A percentile compares a stretch with the other conserved stretches of the same genome.
phyloP scores from a whole-genome alignment of 2,888 invertebrate species.

The Cartodere bifasciata region DNA sequence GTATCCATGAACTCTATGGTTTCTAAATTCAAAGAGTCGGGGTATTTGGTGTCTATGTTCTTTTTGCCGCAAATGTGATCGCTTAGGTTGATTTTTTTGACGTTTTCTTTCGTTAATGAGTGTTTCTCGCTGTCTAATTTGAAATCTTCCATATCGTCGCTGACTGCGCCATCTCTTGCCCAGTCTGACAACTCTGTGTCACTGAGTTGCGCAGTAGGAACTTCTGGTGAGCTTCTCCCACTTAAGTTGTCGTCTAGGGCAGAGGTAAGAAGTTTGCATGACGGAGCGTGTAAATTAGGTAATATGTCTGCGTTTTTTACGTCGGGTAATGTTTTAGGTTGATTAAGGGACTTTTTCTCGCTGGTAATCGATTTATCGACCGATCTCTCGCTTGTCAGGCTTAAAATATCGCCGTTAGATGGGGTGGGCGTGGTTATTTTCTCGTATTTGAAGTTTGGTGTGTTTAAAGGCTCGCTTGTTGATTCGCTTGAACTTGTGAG shows the following conservation, averaged over 20 bases:
- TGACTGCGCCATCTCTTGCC: slow-evolving; percentile 69
- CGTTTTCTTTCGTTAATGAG: slow-evolving; percentile 22
- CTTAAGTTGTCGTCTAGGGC: slow-evolving; percentile 23
- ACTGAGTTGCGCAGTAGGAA: slow-evolving; percentile 59
- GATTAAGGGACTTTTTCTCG: slow-evolving; percentile 33
- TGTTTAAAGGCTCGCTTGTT: slow-evolving; percentile 14
- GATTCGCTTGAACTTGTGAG: slow-evolving; percentile 10
- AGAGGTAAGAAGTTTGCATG: slow-evolving; percentile 20
- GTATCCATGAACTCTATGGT: slow-evolving; percentile 81
- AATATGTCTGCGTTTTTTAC: slow-evolving; percentile 21
- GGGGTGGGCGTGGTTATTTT: slow-evolving; percentile 22
- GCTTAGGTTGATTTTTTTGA: slow-evolving; percentile 32
- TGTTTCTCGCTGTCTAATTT: slow-evolving; percentile 23
- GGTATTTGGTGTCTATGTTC: slow-evolving; percentile 18
- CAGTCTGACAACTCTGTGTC: slow-evolving; percentile 85
- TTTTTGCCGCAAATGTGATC: slow-evolving; percentile 29
- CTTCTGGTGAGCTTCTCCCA: slow-evolving; percentile 44
- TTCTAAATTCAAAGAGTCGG: slow-evolving; percentile 46
- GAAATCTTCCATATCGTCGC: slow-evolving; percentile 46
- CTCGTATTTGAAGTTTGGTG: slow-evolving; percentile 18
- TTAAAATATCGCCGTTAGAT: no score
- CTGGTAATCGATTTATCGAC: slow-evolving; percentile 28
- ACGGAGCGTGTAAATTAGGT: slow-evolving; percentile 24
- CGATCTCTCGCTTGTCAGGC: no score
- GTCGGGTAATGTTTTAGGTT: slow-evolving; percentile 31